Base-by-base conservation (phyloP, 2,797 vertebrate genomes). In the Remorina albescens region DNA sequence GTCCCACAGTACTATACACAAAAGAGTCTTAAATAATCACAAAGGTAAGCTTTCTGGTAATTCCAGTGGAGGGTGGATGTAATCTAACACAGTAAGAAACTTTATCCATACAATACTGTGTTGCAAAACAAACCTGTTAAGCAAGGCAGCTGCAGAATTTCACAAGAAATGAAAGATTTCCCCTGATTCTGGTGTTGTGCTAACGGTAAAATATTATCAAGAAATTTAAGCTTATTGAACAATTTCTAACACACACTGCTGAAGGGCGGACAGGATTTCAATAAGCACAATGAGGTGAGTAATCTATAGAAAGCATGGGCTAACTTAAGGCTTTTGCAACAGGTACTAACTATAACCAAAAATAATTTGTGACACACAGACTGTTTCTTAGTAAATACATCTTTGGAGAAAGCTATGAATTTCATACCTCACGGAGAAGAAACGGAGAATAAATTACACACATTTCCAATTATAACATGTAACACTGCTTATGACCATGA, bases 31-130 rank as follows among this genome's bases (percentile, higher is more conserved):
- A 85, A 80, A 80, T 82, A 49, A 68, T 75, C 82, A 85, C 75
- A 86, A 84, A 84, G 68, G 66, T 78, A 53, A 70, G 60, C 83
- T 82, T 89, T 79, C 80, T 80, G 80, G 75, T 90, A 92, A 83
- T n/a, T 85, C 76, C 46, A 30, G 23, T 71, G 41, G 60, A 60
- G 76, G 44, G 39, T 56, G 61, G 79, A 71, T 76, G 61, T 81
- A 86, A 88, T 84, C 82, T 74, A 76, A 80, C 86, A 88, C 80
- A 80, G 83, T 78, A 86, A 70, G 82, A 88, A 91, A 89, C 77
- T 81, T 89, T 82, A 91, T 84, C 85, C 83, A 88, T 90, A 90
- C 83, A 82, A 80, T 81, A 74, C 80, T 47, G 73, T 92, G 86
- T 90, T 76, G 92, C 86, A 90, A 92, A 74, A 78, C 67, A 58